These are phyloP conservation scores for Stercorarius parasiticus DNA, from an alignment of 2,113 vertebrate genomes.

Conservation along the genomic window DNA sequence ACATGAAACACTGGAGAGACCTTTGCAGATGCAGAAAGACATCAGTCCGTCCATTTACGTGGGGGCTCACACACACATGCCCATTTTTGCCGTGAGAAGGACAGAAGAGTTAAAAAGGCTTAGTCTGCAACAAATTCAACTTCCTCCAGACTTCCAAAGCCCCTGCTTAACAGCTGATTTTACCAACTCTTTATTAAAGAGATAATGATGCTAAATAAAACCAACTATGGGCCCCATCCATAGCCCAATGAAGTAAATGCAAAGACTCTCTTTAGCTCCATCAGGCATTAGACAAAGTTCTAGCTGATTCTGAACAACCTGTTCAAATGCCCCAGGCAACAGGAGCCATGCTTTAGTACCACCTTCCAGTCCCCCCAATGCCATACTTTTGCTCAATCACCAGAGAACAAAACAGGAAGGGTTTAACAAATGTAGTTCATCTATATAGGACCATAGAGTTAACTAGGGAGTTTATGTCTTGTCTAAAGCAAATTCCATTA, in stretches of 20 bases:
- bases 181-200: background rate
- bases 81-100: background rate
- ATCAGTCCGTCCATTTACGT: background rate
- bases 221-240: background rate
- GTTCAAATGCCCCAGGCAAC: background rate
- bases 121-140: background rate
- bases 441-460: background rate
- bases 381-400: background rate
- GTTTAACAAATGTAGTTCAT: background rate
- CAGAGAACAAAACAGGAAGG: background rate
- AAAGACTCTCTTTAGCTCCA: background rate
- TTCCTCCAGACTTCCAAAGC: background rate
- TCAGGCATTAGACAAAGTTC: background rate
- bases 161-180: background rate
- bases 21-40: background rate
- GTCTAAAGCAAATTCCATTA: background rate
- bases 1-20: background rate
- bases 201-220: background rate
- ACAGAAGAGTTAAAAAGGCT: background rate
- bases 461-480: background rate
- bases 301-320: background rate
- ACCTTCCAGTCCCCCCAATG: background rate
- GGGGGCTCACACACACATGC: rapidly evolving
- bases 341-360: background rate
- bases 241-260: background rate